phyloP scores from a whole-genome alignment of 2,888 invertebrate species.

The Melanophora roralis region DNA sequence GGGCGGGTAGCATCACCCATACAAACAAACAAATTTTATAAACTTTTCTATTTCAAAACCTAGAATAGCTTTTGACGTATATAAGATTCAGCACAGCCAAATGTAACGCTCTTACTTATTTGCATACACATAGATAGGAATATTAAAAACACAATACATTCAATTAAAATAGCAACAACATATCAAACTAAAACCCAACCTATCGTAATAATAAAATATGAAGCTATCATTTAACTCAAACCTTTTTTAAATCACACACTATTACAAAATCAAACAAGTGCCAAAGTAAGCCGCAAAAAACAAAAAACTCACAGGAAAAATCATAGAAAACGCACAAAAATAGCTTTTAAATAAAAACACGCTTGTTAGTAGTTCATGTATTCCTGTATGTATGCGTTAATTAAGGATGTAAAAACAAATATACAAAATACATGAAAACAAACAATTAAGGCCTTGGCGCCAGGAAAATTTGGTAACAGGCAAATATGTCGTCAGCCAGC shows the following conservation, averaged over 20 bases:
- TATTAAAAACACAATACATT: background rate
- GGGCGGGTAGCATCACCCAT: no score
- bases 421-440: background rate
- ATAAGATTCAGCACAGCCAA: no score
- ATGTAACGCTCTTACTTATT: no score
- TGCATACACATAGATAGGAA: background rate
- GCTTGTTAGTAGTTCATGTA: no score
- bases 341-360: background rate
- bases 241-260: background rate
- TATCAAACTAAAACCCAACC: background rate
- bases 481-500: conserved; percentile 47
- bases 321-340: background rate
- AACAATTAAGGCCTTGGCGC: conserved; percentile 16
- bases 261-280: background rate
- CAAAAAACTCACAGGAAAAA: conserved; percentile 1
- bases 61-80: no score
- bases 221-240: background rate
- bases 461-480: conserved; percentile 33
- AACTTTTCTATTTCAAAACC: no score
- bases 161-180: background rate
- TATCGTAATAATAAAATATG: conserved; percentile 22
- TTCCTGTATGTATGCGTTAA: no score
- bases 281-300: background rate
- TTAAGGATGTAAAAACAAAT: no score
- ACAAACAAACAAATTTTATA: no score